Evolutionary conservation across 2,113 vertebrate genomes (phyloP), one percentile per base, ranked within the genome.

Genomic region (Callipepla californica): DNA sequence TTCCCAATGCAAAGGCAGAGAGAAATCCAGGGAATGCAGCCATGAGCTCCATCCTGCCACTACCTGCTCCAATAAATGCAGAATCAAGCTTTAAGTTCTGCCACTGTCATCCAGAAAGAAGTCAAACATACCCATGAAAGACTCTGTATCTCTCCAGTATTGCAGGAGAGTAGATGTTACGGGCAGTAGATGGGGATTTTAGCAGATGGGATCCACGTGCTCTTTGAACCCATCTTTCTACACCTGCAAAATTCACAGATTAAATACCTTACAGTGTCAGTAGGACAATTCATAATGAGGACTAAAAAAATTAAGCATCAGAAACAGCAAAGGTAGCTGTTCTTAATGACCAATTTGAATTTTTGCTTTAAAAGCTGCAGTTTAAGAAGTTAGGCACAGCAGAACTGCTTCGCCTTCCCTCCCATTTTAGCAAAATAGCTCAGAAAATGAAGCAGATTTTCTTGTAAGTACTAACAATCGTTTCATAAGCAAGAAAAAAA

Each of bases 151-250:
- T 25, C 51, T 23, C 21, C 8, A 25, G 36, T 1, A 62, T 50
- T 63, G 67, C 22, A 2, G 16, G 2, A 76, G 62, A 53, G 40
- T 59, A 44, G 62, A 73, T 0, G 0, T 21, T 4, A 8, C 11
- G 72, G 63, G 36, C 36, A 69, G 68, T 7, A 57, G 44, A 47
- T 8, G 25, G 7, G 30, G n/a, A 45, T 87, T 87, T 85, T n/a
- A 12, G 30, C 11, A 32, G 8, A 8, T 1, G 15, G 42, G 28
- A 40, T 32, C 28, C 55, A 4, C 13, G 19, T 90, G 76, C 63
- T 32, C 83, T 95, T 86, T 88, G 86, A 61, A 83, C 69, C 9
- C 57, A 74, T 69, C 50, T 38, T 25, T 14, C 44, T 3, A 14
- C 2, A 3, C 13, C 70, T 28, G 45, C 7, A 44, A 50, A 58